Evolutionary conservation across 2,888 invertebrate species (phyloP), one percentile per base, ranked within the genome.

Genomic region (Diplazon laetatorius): DNA sequence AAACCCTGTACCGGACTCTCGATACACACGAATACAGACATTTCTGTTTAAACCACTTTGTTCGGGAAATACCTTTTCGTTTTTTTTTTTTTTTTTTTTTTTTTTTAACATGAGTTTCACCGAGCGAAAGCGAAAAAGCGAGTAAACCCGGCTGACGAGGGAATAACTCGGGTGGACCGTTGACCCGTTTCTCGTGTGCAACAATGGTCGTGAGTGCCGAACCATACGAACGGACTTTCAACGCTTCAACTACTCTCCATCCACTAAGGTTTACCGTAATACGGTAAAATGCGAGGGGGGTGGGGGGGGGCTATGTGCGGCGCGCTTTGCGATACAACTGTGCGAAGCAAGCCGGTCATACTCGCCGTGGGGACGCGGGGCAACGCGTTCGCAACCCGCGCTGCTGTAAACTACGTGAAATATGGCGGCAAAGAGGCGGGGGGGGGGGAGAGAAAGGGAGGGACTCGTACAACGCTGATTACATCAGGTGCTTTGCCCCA

Each of bases 341-440:
- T 60, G 59, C 50, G 48, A 60, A 60, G 57, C 44, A 63, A 35
- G 55, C 30, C n/a, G n/a, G n/a, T 48, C 22, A 46, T 55, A 62
- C 55, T 55, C 48, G 50, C 55, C 48, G 14, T 30, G 63, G 66
- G 66, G 70, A n/a, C n/a, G n/a, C n/a, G n/a, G n/a, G n/a, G n/a
- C n/a, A n/a, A n/a, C n/a, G n/a, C n/a, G n/a, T n/a, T 30, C 30
- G 30, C 6, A 30, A 30, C 2, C 62, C 68, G 66, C 83, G 70
- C 76, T 63, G 86, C 86, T 87, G 86, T 87, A 86, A 89, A 89
- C 85, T 83, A 84, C 83, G 84, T 87, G 86, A 89, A 86, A 87
- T 87, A 88, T 85, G 84, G 85, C 80, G 80, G 81, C n/a, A n/a
- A n/a, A n/a, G n/a, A n/a, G n/a, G n/a, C n/a, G n/a, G n/a, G n/a